Percentiles rank a stretch among this genome's conserved stretches.
Conservation (phyloP, 2,797 vertebrate species). For the Simalia tracyae region DNA sequence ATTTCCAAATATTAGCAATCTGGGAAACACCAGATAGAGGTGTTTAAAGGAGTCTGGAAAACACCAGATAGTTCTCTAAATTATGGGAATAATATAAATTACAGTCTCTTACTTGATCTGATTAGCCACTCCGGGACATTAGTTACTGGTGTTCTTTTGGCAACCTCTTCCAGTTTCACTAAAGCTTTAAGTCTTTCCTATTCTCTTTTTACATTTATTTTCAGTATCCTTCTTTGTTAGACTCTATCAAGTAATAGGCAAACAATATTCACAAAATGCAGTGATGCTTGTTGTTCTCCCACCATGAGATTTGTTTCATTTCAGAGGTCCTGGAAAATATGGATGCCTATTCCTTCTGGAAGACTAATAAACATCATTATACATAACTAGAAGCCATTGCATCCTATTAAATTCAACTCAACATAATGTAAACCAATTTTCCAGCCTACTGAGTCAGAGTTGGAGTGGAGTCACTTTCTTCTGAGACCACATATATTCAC, state of each 20-base stretch:
- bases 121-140: background rate
- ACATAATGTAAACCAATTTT: conserved; percentile 40
- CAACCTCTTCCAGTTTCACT: background rate
- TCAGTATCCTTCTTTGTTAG: background rate
- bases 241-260: background rate
- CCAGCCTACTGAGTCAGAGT: conserved; percentile 18
- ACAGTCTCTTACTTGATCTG: background rate
- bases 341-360: conserved; percentile 19
- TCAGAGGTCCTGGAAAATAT: background rate
- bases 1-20: background rate
- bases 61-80: background rate
- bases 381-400: conserved; percentile 1
- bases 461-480: conserved; percentile 16
- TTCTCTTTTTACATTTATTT: conserved; percentile 4
- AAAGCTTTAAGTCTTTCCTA: background rate
- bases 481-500: conserved; percentile 16
- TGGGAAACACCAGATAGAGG: background rate
- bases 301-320: conserved; percentile 12
- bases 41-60: no score
- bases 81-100: background rate
- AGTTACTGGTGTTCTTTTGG: background rate
- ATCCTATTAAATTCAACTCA: conserved; percentile 14
- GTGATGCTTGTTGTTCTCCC: background rate
- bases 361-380: background rate
- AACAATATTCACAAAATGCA: background rate